These are phyloP conservation scores for Synaphobranchus kaupii DNA, from an alignment of 2,797 vertebrate genomes.

Conservation along the genomic window DNA sequence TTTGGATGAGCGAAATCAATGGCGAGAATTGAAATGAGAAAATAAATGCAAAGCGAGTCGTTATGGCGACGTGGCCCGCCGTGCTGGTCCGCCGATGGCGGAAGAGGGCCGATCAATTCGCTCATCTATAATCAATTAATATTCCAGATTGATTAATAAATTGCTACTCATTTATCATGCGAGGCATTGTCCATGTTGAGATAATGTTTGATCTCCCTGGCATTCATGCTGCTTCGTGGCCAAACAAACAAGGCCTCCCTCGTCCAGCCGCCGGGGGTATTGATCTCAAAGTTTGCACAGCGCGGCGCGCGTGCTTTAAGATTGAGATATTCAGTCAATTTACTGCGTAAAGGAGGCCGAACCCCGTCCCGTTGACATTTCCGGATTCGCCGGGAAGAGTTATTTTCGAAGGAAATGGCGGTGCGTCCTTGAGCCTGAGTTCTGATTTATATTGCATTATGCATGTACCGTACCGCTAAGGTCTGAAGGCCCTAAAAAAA, in stretches of 20 bases:
- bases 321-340: background rate
- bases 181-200: background rate
- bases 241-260: background rate
- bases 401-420: background rate
- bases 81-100: background rate
- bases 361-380: background rate
- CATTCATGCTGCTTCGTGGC: background rate
- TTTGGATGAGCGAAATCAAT: conserved; percentile 48
- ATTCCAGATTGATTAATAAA: conserved; percentile 30
- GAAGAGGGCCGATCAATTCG: conserved; percentile 6
- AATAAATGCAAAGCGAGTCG: conserved; percentile 33
- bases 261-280: background rate
- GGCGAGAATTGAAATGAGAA: conserved; percentile 38
- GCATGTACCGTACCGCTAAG: background rate
- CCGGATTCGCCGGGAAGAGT: background rate
- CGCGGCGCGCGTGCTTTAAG: background rate
- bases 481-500: background rate
- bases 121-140: conserved; percentile 35
- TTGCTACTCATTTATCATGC: conserved; percentile 23
- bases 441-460: background rate
- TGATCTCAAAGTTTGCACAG: background rate
- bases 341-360: background rate
- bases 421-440: background rate
- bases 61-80: background rate
- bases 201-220: background rate